Evolutionary conservation across 2,113 vertebrate species (phyloP).

Genomic region (Labrus mixtus): DNA sequence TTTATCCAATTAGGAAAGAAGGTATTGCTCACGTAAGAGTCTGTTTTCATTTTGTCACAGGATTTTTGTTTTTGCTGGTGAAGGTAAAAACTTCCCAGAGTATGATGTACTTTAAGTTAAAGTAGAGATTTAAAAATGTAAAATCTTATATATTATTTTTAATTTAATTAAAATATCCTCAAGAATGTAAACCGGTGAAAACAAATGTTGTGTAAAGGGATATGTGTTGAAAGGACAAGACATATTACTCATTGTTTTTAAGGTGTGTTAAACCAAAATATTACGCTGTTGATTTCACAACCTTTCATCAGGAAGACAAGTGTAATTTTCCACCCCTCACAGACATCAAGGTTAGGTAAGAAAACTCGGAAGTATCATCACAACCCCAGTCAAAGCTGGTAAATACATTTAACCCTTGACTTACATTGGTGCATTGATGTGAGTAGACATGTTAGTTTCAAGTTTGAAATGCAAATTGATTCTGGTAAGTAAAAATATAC

Average conservation of each 20-base stretch:
- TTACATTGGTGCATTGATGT: not conserved
- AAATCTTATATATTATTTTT: not conserved
- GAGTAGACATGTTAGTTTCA: too few species aligned
- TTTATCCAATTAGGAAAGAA: constrained; percentile 23
- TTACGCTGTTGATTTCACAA: not conserved
- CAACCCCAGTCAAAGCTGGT: not conserved
- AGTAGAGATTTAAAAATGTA: not conserved
- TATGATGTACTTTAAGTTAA: not conserved
- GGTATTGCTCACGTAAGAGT: not conserved
- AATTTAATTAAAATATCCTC: not conserved
- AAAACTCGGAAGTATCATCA: too few species aligned
- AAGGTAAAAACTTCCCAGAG: not conserved
- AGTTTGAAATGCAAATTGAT: too few species aligned
- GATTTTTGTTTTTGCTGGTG: constrained; percentile 18
- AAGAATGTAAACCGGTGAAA: not conserved
- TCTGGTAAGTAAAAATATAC: too few species aligned
- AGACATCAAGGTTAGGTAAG: not conserved
- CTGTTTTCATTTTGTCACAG: constrained; percentile 1
- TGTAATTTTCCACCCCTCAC: constrained; percentile 5
- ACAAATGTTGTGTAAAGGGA: not conserved
- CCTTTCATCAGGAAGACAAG: not conserved
- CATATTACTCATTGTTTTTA: not conserved
- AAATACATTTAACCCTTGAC: not conserved
- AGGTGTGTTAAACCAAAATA: not conserved
- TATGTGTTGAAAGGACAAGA: not conserved